phyloP scores from a whole-genome alignment of 2,113 vertebrate genomes.

The Onychorhynchus coronatus region DNA sequence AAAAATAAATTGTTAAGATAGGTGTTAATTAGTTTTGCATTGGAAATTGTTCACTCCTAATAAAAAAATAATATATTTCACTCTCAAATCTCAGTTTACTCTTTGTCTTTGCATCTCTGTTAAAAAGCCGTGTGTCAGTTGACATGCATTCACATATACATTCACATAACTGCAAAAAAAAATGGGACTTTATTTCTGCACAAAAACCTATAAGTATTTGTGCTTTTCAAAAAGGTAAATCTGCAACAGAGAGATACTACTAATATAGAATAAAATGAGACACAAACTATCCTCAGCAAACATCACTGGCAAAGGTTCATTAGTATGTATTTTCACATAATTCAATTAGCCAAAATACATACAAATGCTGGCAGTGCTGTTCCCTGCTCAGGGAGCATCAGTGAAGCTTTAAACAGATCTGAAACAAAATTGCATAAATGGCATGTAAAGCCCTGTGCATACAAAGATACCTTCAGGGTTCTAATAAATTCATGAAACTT shows the following conservation, averaged over 20 bases:
- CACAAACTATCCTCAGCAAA: constrained; percentile 63
- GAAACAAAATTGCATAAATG: constrained; percentile 85
- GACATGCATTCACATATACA: not conserved
- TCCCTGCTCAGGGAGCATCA: constrained; percentile 74
- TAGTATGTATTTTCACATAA: constrained; percentile 82
- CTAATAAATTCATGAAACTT: constrained; percentile 87
- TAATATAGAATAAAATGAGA: constrained; percentile 74
- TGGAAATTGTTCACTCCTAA: constrained; percentile 45
- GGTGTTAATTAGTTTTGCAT: constrained; percentile 55
- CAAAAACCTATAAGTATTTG: constrained; percentile 24
- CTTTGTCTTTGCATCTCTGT: constrained; percentile 26
- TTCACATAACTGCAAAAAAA: not conserved
- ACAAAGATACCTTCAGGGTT: constrained; percentile 85
- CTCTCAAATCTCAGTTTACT: not conserved
- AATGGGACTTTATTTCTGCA: not conserved
- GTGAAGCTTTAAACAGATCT: constrained; percentile 80
- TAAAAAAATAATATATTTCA: not conserved
- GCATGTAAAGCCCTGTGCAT: constrained; percentile 81
- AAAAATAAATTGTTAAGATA: constrained; percentile 16
- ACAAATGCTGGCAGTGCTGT: constrained; percentile 67
- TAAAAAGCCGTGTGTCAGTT: not conserved
- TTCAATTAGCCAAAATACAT: constrained; percentile 85
- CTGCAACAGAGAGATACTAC: constrained; percentile 37
- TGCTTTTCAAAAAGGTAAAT: constrained; percentile 59
- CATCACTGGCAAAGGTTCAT: constrained; percentile 72